Percentiles rank a stretch among this genome's conserved stretches.
Evolutionary conservation across 2,113 vertebrate genomes (phyloP).

Genomic region (Trogon melanurus): DNA sequence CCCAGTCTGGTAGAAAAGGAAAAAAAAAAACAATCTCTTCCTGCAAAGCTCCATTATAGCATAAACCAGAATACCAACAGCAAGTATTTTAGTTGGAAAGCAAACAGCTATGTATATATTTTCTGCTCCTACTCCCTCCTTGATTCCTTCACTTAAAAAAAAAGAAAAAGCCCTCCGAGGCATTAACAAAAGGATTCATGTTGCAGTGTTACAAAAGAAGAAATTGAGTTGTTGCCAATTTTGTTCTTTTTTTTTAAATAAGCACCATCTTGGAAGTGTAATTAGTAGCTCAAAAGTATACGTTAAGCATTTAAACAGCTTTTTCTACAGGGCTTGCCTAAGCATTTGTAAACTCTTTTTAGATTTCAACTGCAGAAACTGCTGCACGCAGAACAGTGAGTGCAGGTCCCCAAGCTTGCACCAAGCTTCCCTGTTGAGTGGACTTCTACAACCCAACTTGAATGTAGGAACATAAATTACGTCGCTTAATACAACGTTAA

Average conservation of each 20-base stretch:
- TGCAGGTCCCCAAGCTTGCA: neutral
- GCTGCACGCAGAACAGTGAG: neutral
- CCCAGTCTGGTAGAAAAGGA: neutral
- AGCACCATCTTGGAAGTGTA: constrained; percentile 38
- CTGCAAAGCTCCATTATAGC: neutral
- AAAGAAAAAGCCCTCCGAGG: constrained; percentile 22
- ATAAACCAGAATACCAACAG: neutral
- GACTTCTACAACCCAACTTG: neutral
- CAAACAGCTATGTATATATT: neutral
- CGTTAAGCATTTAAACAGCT: constrained; percentile 22
- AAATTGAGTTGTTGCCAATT: neutral
- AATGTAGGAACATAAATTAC: neutral
- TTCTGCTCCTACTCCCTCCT: neutral
- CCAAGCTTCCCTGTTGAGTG: neutral
- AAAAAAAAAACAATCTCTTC: neutral
- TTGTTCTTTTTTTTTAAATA: neutral
- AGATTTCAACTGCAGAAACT: constrained; percentile 7
- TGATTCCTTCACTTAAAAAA: neutral
- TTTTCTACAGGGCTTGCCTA: constrained; percentile 20
- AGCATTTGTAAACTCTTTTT: constrained; percentile 17
- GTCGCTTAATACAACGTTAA: constrained; percentile 10
- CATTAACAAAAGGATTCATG: constrained; percentile 32
- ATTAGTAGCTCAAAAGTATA: constrained; percentile 47
- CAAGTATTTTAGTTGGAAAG: neutral
- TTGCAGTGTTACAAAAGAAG: constrained; percentile 40